Base-by-base conservation (phyloP, 2,113 vertebrate genomes). In the Aplodontia rufa region DNA sequence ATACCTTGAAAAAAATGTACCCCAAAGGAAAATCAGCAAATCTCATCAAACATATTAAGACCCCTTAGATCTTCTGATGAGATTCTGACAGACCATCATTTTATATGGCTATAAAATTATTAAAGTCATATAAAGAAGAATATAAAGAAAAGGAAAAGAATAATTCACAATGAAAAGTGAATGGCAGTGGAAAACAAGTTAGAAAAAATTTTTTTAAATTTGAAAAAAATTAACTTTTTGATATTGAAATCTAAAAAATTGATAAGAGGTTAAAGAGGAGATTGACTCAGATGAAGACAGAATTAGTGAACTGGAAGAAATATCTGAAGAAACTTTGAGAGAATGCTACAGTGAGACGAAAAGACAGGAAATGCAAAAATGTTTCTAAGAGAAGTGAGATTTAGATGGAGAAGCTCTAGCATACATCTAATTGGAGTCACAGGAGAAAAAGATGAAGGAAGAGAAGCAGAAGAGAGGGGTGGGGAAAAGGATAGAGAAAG, bases 291-390 rank as follows among this genome's bases (percentile, higher is more conserved):
- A 55, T 47, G 26, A 93, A 84, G 60, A 85, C 0, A 92, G 76
- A 97, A 69, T 91, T 83, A 72, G 49, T 64, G 32, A 92, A 81
- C 24, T 22, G 8, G 55, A 83, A 92, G 51, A 82, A 68, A 40
- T 3, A 55, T 11, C 10, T 91, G 30, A 94, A 90, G 37, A 69
- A 87, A 8, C 53, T 69, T 8, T 12, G 26, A 87, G 24, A 72
- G 9, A 14, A 16, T 2, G 83, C 24, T 55, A 40, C 16, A 66
- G 17, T 94, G 35, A 79, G 13, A 81, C 3, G 53, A 62, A 82
- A 92, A 66, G 24, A 71, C 12, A 10, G 9, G 64, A 82, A 89
- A 91, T 78, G 24, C 22, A 66, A 68, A 76, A 74, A 55, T n/a
- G 6, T 64, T 12, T 51, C 93, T 51, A 93, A 60, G 3, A 83